Conservation (phyloP, 2,113 vertebrate species). For the Sitta europaea region DNA sequence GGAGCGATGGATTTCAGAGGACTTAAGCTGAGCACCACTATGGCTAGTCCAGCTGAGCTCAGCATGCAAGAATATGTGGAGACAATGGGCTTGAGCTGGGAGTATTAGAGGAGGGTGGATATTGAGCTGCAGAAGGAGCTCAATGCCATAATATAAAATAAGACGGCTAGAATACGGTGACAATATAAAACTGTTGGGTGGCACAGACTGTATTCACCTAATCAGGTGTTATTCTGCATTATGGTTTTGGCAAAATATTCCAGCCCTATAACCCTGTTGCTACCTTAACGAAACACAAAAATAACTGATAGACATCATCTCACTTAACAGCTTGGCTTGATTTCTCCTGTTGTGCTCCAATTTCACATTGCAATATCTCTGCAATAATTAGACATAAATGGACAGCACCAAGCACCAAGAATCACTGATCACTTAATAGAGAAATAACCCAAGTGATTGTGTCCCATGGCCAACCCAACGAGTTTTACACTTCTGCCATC, state of each 20-base stretch:
- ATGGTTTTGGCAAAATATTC: not conserved
- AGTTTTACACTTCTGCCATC: not conserved
- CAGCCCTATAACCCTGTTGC: not conserved
- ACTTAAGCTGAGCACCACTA: not conserved
- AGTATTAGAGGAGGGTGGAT: not conserved
- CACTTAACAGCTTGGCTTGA: not conserved
- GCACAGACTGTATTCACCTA: not conserved
- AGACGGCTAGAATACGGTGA: not conserved
- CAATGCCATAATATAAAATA: not conserved
- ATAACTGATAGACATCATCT: not conserved
- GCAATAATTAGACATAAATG: not conserved
- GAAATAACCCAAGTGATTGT: fast-evolving
- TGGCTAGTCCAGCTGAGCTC: not conserved
- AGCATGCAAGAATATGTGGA: not conserved
- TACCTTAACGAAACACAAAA: not conserved
- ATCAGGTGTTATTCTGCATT: not conserved
- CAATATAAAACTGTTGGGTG: not conserved
- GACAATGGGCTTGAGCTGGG: not conserved
- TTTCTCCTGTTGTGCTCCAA: not conserved
- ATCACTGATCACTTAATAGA: not conserved
- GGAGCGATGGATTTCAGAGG: not conserved
- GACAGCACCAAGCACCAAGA: not conserved
- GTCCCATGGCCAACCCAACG: fast-evolving
- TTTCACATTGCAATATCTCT: not conserved
- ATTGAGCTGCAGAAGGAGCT: not conserved